Evolutionary conservation across 2,888 invertebrate genomes (phyloP).

Genomic region (Trachelus troglodyta): DNA sequence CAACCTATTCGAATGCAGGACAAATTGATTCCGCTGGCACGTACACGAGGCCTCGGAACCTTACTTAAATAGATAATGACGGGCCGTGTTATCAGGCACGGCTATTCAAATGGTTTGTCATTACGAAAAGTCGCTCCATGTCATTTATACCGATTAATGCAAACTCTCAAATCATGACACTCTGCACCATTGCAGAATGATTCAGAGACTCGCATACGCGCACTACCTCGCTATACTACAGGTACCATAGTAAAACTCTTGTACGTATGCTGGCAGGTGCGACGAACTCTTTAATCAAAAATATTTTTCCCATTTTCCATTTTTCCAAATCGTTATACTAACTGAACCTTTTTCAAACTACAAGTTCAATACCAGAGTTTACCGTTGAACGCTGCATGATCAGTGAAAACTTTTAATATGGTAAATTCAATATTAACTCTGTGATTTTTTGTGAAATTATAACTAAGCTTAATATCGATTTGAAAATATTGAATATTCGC

Average conservation of each 20-base stretch:
- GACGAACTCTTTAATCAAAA: not conserved
- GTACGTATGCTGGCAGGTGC: not conserved
- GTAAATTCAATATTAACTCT: too few relatives aligned
- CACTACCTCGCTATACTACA: not conserved
- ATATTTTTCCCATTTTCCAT: not conserved
- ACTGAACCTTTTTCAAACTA: not conserved
- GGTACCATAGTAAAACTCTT: not conserved
- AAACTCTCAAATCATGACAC: not conserved
- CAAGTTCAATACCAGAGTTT: not conserved
- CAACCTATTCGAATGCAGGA: conserved; percentile 29
- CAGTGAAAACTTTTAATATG: not conserved
- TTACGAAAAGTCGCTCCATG: not conserved
- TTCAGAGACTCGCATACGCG: not conserved
- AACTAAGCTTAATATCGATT: not conserved
- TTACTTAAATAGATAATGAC: conserved; percentile 27
- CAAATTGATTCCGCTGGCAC: conserved; percentile 38
- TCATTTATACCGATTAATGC: not conserved
- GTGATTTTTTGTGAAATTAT: not conserved
- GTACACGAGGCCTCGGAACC: conserved; percentile 18
- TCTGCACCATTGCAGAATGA: not conserved
- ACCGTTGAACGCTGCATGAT: not conserved
- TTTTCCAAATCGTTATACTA: not conserved
- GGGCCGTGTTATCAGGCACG: not conserved
- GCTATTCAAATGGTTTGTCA: not conserved
- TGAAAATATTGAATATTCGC: not conserved